Conservation (phyloP, 2,113 vertebrate genomes). For the Sapayoa aenigma region DNA sequence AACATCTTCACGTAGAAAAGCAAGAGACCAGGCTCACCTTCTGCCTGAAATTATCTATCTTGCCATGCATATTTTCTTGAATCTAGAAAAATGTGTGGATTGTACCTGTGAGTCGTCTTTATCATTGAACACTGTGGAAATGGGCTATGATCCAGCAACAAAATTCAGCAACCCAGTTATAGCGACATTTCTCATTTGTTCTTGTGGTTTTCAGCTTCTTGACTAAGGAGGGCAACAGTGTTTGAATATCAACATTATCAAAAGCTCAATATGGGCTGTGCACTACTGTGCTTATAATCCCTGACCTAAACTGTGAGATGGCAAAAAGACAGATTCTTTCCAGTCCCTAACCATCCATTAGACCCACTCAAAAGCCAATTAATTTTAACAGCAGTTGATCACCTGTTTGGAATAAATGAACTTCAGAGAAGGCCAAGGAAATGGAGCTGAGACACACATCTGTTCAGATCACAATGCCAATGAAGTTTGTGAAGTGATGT, state of each 20-base stretch:
- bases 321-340: background rate
- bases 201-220: background rate
- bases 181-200: background rate
- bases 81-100: background rate
- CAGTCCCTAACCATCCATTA: background rate
- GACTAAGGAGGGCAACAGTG: background rate
- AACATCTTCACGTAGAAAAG: background rate
- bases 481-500: constrained; percentile 19
- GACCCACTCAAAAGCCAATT: background rate
- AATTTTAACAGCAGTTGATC: constrained; percentile 22
- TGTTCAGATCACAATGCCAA: background rate
- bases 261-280: background rate
- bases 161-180: background rate
- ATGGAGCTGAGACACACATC: background rate
- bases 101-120: background rate
- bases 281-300: background rate
- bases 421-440: constrained; percentile 39
- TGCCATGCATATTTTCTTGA: background rate
- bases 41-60: background rate
- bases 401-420: constrained; percentile 29
- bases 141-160: background rate
- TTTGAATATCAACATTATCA: background rate
- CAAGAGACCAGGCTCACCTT: background rate
- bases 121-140: background rate
- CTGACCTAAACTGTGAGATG: background rate